phyloP scores from a whole-genome alignment of 1,140 invertebrate genomes.

The Cotesia typhae region DNA sequence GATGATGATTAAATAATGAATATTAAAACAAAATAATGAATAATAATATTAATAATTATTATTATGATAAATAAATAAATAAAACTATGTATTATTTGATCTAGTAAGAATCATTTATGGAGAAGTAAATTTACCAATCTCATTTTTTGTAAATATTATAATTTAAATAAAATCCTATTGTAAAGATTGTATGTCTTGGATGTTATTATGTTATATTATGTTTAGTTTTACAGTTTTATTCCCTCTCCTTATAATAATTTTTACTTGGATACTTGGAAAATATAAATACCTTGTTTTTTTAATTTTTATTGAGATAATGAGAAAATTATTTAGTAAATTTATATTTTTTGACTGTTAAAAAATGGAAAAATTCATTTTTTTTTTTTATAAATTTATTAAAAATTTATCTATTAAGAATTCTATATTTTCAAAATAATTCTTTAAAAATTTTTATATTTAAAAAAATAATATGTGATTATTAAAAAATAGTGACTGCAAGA shows the following conservation, averaged over 20 bases:
- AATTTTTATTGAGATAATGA: no score
- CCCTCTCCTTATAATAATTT: neutral
- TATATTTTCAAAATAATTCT: no score
- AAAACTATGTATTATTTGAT: slow-evolving; percentile 47
- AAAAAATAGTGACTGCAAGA: no score
- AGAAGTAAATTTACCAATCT: slow-evolving; percentile 48
- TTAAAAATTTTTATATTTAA: no score
- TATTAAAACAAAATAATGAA: slow-evolving; percentile 17
- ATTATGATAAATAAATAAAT: slow-evolving; percentile 19
- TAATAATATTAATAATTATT: slow-evolving; percentile 16
- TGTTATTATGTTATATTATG: slow-evolving; percentile 28
- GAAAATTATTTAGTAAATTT: no score
- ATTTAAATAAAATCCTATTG: slow-evolving; percentile 59
- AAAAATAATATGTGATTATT: no score
- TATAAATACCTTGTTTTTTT: no score
- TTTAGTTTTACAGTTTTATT: slow-evolving; percentile 5
- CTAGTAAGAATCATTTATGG: slow-evolving; percentile 49
- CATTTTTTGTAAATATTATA: slow-evolving; percentile 58
- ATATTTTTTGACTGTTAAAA: no score
- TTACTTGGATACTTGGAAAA: neutral
- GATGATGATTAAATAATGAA: slow-evolving; percentile 28
- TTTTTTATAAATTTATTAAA: no score
- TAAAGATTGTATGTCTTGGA: slow-evolving; percentile 56
- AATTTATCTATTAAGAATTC: no score
- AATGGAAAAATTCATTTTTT: no score